These are phyloP conservation scores for Euborellia annulipes DNA, from an alignment of 1,140 invertebrate species.

Conservation along the genomic window DNA sequence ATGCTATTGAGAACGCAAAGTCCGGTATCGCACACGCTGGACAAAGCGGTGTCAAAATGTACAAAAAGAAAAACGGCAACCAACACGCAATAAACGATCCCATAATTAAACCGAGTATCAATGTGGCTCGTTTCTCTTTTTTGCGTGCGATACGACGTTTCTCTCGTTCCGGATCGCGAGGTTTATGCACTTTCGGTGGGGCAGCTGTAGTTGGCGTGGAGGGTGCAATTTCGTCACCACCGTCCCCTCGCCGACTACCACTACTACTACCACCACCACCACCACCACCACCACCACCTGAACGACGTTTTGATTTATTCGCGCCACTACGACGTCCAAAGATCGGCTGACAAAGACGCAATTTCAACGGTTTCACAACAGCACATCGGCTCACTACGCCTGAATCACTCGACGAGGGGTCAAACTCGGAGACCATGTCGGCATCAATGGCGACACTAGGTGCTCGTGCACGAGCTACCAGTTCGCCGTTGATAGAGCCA, in stretches of 20 bases:
- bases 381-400: slow-evolving; percentile 75
- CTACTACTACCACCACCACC: slow-evolving; percentile 12
- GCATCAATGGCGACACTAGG: slow-evolving; percentile 69
- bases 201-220: background rate
- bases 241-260: slow-evolving; percentile 13
- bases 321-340: slow-evolving; percentile 47
- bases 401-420: slow-evolving; percentile 80
- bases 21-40: slow-evolving; percentile 57
- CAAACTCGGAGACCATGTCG: slow-evolving; percentile 83
- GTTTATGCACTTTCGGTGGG: slow-evolving; percentile 46
- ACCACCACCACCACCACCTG: slow-evolving; percentile 8
- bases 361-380: slow-evolving; percentile 71
- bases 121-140: slow-evolving; percentile 90
- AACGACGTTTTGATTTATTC: slow-evolving; percentile 35
- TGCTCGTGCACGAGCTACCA: slow-evolving; percentile 35
- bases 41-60: slow-evolving; percentile 73
- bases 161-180: slow-evolving; percentile 77
- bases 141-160: slow-evolving; percentile 87
- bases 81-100: slow-evolving; percentile 97
- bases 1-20: slow-evolving; percentile 83
- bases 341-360: slow-evolving; percentile 68
- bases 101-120: slow-evolving; percentile 96
- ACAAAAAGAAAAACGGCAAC: slow-evolving; percentile 96
- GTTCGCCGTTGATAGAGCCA: slow-evolving; percentile 32
- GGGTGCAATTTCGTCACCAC: slow-evolving; percentile 8